Base-by-base conservation (phyloP, 2,113 vertebrate genomes). In the Gobius niger region DNA sequence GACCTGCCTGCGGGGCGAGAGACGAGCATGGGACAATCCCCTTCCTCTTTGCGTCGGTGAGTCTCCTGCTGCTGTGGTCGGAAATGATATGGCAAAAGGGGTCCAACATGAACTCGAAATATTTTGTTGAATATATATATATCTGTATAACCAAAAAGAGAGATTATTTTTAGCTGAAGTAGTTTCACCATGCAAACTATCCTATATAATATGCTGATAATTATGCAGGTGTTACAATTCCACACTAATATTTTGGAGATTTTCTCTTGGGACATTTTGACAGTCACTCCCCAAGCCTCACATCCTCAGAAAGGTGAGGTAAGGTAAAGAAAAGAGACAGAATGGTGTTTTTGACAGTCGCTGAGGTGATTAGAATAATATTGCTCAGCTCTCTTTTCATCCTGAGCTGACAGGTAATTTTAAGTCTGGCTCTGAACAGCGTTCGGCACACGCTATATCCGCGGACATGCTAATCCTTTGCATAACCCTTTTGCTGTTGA, bases 21-120 rank as follows among this genome's bases (percentile, higher is more conserved):
- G 98, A 61, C 93, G 98, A 81, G 93, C 96, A 1, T 99, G 98
- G 98, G 95, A 98, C 70, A 94, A 88, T 56, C 93, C 95, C 0
- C 94, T 99, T 72, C 96, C 98, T 0, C 91, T 93, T 47, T 99
- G 98, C 41, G 86, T 96, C 10, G 97, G 98, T 99, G 91, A 90
- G 96, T 73, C 44, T 6, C 0, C 14, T 7, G 54, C 57, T 56
- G 9, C 1, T 19, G 9, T 2, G 7, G 12, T 4, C 10, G 19
- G 8, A 63, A 47, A 18, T 46, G 42, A 7, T 19, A 24, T 7
- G 7, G 7, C 24, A 14, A 40, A 40, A 6, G 14, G 0, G 11
- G 24, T 34, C 24, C 3, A 34, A 34, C 24, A 34, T 34, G 24
- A 34, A 34, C 24, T 34, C 24, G 24, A 34, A 34, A 34, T 46